phyloP scores from a whole-genome alignment of 1,140 invertebrate genomes.

The Armadillidium nasatum region DNA sequence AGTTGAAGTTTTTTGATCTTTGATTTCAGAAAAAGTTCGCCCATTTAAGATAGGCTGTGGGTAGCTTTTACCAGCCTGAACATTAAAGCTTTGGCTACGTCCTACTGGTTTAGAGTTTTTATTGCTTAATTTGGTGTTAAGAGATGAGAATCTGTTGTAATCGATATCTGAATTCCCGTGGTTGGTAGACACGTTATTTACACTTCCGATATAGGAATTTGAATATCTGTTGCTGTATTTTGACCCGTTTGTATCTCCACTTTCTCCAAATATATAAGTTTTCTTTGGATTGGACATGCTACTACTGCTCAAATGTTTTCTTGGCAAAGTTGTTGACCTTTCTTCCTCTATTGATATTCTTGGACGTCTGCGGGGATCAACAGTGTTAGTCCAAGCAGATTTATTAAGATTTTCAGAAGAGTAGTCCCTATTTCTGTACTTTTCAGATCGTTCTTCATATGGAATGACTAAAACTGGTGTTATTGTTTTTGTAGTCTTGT shows the following conservation, averaged over 20 bases:
- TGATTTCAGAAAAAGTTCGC: not conserved
- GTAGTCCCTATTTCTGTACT: conserved; percentile 41
- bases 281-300: conserved; percentile 35
- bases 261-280: conserved; percentile 38
- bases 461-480: conserved; percentile 36
- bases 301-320: conserved; percentile 34
- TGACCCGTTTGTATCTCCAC: conserved; percentile 11
- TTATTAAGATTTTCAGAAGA: conserved; percentile 17
- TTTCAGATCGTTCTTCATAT: conserved; percentile 26
- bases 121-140: conserved; percentile 23
- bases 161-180: conserved; percentile 28
- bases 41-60: not conserved
- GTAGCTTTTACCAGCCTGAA: conserved; percentile 33
- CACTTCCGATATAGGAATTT: conserved; percentile 32
- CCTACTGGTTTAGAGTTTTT: conserved; percentile 27
- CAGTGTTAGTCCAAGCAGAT: conserved; percentile 41
- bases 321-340: conserved; percentile 39
- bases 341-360: conserved; percentile 21
- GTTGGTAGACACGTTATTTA: conserved; percentile 35
- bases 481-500: conserved; percentile 41
- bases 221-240: conserved; percentile 20
- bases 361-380: conserved; percentile 37
- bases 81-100: conserved; percentile 41
- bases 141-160: conserved; percentile 3
- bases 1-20: conserved; percentile 29